These are phyloP conservation scores for Arion vulgaris DNA, from an alignment of 1,140 invertebrate genomes.

Conservation along the genomic window DNA sequence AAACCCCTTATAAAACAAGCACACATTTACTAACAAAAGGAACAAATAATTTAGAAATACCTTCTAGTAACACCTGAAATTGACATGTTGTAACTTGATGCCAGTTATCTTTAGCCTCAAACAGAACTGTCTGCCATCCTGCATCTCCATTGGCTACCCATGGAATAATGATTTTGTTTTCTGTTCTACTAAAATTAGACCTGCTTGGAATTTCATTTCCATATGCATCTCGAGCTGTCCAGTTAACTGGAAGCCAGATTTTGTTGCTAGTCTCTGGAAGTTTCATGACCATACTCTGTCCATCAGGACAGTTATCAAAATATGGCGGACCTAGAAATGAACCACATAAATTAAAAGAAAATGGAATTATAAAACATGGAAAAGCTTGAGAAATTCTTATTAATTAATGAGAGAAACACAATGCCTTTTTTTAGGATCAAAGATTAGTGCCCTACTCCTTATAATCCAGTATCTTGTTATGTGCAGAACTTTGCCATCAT, in stretches of 20 bases:
- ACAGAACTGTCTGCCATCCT: conserved; percentile 45
- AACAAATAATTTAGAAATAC: conserved; percentile 31
- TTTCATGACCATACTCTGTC: conserved; percentile 40
- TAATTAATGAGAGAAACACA: no score
- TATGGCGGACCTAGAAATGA: conserved; percentile 46
- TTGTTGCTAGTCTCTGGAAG: conserved; percentile 44
- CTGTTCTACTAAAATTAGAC: conserved; percentile 45
- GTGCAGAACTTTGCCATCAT: no score
- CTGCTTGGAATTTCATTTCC: conserved; percentile 44
- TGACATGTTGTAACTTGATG: conserved; percentile 47
- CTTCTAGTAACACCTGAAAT: conserved; percentile 48
- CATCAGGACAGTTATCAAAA: conserved; percentile 54
- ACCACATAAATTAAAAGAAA: neutral
- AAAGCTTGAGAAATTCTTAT: no score
- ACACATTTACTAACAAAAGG: no score
- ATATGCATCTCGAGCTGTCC: conserved; percentile 48
- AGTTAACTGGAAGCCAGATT: conserved; percentile 43
- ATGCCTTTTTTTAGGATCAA: no score
- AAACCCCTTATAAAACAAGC: no score
- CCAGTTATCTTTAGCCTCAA: conserved; percentile 51
- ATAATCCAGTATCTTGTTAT: no score
- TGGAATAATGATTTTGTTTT: conserved; percentile 43
- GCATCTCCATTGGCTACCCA: conserved; percentile 45
- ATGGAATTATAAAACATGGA: no score
- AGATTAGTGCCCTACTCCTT: no score